Conservation (phyloP, 2,888 invertebrate species). For the Rotaria macrura region DNA sequence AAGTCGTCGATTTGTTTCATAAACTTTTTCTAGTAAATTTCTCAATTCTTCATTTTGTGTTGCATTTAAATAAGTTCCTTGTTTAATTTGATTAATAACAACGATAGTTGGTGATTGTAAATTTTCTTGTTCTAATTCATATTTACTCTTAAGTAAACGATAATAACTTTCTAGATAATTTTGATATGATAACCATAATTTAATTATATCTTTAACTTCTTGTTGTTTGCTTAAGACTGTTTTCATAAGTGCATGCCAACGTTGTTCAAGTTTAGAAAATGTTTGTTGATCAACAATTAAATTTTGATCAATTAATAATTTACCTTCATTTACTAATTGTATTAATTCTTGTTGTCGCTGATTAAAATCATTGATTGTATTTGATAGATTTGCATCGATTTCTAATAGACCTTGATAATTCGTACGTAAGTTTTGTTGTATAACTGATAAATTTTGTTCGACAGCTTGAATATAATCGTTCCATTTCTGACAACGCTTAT, state of each 20-base stretch:
- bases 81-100: not conserved
- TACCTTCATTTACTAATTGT: conserved; percentile 5
- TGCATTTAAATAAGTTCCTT: not conserved
- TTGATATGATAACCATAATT: conserved; percentile 5
- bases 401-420: conserved; percentile 17
- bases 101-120: not conserved
- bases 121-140: not conserved
- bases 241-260: not conserved
- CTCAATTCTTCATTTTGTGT: not conserved
- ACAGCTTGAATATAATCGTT: conserved; percentile 10
- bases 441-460: not conserved
- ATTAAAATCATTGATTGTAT: conserved; percentile 14
- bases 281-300: not conserved
- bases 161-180: conserved; percentile 5
- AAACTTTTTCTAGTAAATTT: not conserved
- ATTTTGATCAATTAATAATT: conserved; percentile 1
- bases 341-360: not conserved
- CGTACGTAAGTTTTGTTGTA: not conserved
- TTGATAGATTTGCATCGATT: not conserved
- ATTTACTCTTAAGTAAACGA: not conserved
- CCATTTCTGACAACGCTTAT: conserved; percentile 19
- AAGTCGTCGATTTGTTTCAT: not conserved
- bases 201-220: not conserved
- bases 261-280: conserved; percentile 12
- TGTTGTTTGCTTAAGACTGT: not conserved